Percentiles rank a stretch among this genome's conserved stretches.
These are phyloP conservation scores for Calvadosia cruxmelitensis DNA, from an alignment of 30 jellyfish, hydroid and myxozoan species.

Conservation along the genomic window DNA sequence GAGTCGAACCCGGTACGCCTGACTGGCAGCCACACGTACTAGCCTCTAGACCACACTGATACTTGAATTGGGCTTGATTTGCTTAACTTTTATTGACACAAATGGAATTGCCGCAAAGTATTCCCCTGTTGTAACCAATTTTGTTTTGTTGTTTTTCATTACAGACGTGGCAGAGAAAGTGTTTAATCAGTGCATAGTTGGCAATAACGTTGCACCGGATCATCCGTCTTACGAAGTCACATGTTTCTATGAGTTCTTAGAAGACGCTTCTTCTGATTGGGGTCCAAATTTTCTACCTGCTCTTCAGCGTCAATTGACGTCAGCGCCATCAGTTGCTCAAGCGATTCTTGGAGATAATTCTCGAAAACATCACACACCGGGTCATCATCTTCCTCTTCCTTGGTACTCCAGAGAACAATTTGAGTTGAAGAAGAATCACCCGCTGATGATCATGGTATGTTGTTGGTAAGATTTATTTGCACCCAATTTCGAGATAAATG, in stretches of 20 bases:
- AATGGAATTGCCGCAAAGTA: too few relatives aligned
- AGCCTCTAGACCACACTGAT: too few relatives aligned
- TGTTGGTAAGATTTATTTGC: too few relatives aligned
- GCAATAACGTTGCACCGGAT: slow-evolving; percentile 81
- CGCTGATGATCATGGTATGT: slow-evolving; percentile 79
- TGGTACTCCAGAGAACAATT: slow-evolving; percentile 61
- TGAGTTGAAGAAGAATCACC: slow-evolving; percentile 78
- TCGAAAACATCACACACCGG: background rate
- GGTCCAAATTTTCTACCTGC: slow-evolving; percentile 34
- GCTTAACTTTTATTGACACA: too few relatives aligned
- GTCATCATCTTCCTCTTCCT: slow-evolving; percentile 18
- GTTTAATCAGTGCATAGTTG: slow-evolving; percentile 72
- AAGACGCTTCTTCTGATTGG: slow-evolving; percentile 88
- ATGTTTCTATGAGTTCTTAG: slow-evolving; percentile 90
- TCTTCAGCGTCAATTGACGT: background rate
- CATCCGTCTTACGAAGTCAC: slow-evolving; percentile 86
- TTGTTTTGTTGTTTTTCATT: too few relatives aligned
- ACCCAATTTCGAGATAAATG: too few relatives aligned
- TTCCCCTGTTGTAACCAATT: background rate
- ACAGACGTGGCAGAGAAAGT: slow-evolving; percentile 96
- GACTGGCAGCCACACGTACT: too few relatives aligned
- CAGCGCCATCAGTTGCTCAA: background rate
- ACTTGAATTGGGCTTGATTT: too few relatives aligned
- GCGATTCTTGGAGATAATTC: too few relatives aligned
- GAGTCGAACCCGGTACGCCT: too few relatives aligned